A percentile compares a stretch with the other conserved stretches of the same genome.
phyloP scores from a whole-genome alignment of 2,888 invertebrate species.

The Scelioninae gen. 2 region DNA sequence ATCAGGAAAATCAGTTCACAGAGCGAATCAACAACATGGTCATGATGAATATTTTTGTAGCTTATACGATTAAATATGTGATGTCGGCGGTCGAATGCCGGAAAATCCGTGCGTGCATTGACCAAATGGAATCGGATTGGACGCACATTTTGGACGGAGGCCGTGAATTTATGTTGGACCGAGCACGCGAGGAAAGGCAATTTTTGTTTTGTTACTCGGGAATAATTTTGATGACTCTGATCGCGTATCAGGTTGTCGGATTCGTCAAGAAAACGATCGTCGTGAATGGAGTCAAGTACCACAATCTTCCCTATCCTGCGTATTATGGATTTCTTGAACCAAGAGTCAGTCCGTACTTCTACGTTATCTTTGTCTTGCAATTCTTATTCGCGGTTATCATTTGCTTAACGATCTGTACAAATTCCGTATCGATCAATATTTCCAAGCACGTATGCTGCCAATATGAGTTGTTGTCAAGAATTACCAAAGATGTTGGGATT shows the following conservation, averaged over 20 bases:
- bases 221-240: background rate
- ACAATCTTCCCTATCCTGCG: slow-evolving; percentile 31
- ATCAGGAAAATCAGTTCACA: no score
- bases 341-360: slow-evolving; percentile 8
- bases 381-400: background rate
- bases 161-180: slow-evolving; percentile 17
- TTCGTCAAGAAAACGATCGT: background rate
- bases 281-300: slow-evolving; percentile 14
- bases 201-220: no score
- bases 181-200: slow-evolving; percentile 14
- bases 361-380: background rate
- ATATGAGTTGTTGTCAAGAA: slow-evolving; percentile 12
- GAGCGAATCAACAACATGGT: slow-evolving; percentile 24
- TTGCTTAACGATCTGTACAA: slow-evolving; percentile 14
- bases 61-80: slow-evolving; percentile 10
- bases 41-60: slow-evolving; percentile 8
- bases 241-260: slow-evolving; percentile 12
- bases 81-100: background rate
- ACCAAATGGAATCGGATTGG: slow-evolving; percentile 32
- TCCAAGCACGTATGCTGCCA: slow-evolving; percentile 11
- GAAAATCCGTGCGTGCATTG: slow-evolving; percentile 10
- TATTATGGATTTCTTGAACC: no score
- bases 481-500: background rate
- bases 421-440: slow-evolving; percentile 8
- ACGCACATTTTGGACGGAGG: slow-evolving; percentile 10